Conservation (phyloP, 1,140 invertebrate genomes). For the Macrocentrus cingulum region DNA sequence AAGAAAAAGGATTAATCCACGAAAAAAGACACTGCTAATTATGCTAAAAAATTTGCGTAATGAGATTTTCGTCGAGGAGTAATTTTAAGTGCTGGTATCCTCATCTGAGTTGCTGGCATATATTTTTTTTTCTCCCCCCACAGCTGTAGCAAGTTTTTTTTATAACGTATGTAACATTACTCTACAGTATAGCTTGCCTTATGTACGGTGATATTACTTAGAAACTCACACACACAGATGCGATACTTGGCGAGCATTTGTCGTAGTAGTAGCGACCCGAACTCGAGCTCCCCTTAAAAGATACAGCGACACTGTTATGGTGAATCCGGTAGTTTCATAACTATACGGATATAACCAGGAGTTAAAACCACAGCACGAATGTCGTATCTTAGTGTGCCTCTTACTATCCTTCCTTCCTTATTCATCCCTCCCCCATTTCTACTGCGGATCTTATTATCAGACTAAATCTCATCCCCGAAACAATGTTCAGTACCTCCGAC, state of each 20-base stretch:
- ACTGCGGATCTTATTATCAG: conserved; percentile 55
- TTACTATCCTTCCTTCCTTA: conserved; percentile 38
- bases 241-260: background rate
- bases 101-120: too few species aligned
- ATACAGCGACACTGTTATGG: conserved; percentile 30
- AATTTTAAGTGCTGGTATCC: too few species aligned
- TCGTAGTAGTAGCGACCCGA: too few species aligned
- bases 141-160: too few species aligned
- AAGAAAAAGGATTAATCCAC: too few species aligned
- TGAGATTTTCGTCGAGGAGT: too few species aligned
- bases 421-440: conserved; percentile 21
- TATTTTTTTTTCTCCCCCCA: too few species aligned
- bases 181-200: background rate
- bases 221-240: background rate
- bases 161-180: background rate
- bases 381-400: conserved; percentile 52
- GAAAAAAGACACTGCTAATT: too few species aligned
- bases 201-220: background rate
- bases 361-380: conserved; percentile 59
- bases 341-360: conserved; percentile 54
- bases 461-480: conserved; percentile 52
- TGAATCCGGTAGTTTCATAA: conserved; percentile 55
- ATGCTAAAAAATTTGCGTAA: too few species aligned
- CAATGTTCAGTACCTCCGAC: conserved; percentile 28
- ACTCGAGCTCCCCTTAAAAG: background rate